A percentile compares a stretch with the other conserved stretches of the same genome.
phyloP scores from a whole-genome alignment of 2,888 invertebrate genomes.

The Ligdia adustata region DNA sequence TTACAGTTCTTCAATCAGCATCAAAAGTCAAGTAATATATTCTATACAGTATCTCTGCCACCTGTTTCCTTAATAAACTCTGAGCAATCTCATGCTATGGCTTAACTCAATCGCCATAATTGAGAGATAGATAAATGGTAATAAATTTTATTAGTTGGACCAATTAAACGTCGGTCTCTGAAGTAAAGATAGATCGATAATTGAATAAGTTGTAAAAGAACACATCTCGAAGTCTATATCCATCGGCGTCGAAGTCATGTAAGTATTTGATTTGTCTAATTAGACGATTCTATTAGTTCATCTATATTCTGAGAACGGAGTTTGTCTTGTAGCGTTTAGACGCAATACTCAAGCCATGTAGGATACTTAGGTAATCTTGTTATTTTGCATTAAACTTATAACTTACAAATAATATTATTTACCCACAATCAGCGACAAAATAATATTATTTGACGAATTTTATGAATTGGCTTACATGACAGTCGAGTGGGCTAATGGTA shows the following conservation, averaged over 20 bases:
- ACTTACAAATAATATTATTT: no score
- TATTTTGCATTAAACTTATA: no score
- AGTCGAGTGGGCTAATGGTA: no score
- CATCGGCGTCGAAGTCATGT: constrained; percentile 29
- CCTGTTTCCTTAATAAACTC: constrained; percentile 46
- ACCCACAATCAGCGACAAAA: no score
- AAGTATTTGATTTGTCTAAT: constrained; percentile 34
- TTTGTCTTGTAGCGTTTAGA: constrained; percentile 6
- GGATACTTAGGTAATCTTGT: no score
- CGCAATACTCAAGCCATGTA: no score
- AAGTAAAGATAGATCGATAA: constrained; percentile 34
- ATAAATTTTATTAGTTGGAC: constrained; percentile 48
- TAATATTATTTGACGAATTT: no score
- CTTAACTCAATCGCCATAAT: constrained; percentile 47
- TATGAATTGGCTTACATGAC: no score
- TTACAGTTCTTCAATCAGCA: constrained; percentile 25
- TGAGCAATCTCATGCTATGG: constrained; percentile 34
- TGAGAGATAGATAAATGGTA: constrained; percentile 50
- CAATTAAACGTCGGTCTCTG: constrained; percentile 46
- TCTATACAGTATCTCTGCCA: constrained; percentile 29
- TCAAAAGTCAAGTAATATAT: constrained; percentile 29
- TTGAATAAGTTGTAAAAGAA: constrained; percentile 52
- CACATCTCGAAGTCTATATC: constrained; percentile 36
- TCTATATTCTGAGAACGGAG: constrained; percentile 20
- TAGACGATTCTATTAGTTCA: constrained; percentile 26